Evolutionary conservation across 2,797 vertebrate genomes (phyloP).

Genomic region (Tragelaphus eurycerus): DNA sequence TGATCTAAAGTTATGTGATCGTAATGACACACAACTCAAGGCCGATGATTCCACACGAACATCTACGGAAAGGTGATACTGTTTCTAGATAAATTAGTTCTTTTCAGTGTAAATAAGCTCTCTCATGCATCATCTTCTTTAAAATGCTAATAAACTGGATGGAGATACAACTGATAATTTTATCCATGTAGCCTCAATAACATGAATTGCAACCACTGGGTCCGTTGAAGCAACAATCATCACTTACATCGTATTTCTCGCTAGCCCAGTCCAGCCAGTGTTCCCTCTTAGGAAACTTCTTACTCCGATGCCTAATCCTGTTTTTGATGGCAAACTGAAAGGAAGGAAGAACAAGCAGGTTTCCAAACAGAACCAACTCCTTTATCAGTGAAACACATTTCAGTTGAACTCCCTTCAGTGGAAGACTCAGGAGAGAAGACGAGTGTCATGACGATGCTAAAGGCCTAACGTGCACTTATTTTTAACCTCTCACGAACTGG

Average conservation of each 20-base stretch:
- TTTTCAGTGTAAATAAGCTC: not conserved
- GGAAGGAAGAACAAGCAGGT: constrained; percentile 1
- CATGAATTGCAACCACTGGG: accelerated
- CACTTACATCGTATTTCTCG: constrained; percentile 92
- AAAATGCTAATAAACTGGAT: not conserved
- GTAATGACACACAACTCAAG: not conserved
- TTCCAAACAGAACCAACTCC: not conserved
- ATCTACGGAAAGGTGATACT: not conserved
- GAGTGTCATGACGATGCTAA: not conserved
- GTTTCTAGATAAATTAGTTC: not conserved
- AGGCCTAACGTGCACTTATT: not conserved
- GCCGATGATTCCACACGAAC: not conserved
- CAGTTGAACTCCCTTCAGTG: not conserved
- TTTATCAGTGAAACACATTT: not conserved
- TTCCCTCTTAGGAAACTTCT: constrained; percentile 86
- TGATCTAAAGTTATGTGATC: not conserved
- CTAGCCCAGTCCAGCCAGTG: constrained; percentile 98
- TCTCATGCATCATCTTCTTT: not conserved
- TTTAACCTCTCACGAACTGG: not conserved
- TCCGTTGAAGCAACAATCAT: accelerated
- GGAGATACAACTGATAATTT: not conserved
- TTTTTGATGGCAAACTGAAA: constrained; percentile 93
- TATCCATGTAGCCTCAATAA: too few relatives aligned
- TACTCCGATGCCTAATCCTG: constrained; percentile 89
- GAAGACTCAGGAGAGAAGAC: not conserved